These are phyloP conservation scores for Trinectes maculatus DNA, from an alignment of 2,113 vertebrate genomes.

Conservation along the genomic window DNA sequence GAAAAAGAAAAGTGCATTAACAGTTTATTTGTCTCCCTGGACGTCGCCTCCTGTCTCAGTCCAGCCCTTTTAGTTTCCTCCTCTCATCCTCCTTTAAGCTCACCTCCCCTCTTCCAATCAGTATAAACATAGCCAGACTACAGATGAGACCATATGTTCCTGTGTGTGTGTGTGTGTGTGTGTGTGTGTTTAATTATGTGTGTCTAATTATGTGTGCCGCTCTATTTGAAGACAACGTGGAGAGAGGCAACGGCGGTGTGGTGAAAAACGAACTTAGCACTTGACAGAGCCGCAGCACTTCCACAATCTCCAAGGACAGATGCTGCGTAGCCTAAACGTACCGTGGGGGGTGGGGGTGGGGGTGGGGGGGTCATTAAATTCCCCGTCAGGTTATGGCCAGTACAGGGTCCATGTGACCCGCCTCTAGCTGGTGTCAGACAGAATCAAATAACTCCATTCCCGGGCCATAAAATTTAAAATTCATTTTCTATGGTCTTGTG, in stretches of 20 bases:
- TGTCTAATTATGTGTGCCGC: slow-evolving; percentile 52
- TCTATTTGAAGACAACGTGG: slow-evolving; percentile 39
- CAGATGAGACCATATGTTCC: slow-evolving; percentile 64
- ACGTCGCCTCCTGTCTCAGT: slow-evolving; percentile 35
- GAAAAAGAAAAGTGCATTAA: slow-evolving; percentile 36
- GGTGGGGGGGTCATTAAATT: slow-evolving; percentile 10
- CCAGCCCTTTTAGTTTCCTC: slow-evolving; percentile 48
- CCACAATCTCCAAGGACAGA: slow-evolving; percentile 30
- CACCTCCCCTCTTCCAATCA: slow-evolving; percentile 51
- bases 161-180: background rate
- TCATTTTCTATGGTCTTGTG: background rate
- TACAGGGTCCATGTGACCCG: background rate
- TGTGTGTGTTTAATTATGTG: slow-evolving; percentile 57
- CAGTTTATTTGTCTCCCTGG: slow-evolving; percentile 55
- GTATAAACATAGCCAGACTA: slow-evolving; percentile 49
- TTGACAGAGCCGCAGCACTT: slow-evolving; percentile 46
- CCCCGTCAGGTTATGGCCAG: slow-evolving; percentile 3
- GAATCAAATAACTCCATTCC: background rate
- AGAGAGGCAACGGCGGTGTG: slow-evolving; percentile 34
- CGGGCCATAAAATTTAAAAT: background rate
- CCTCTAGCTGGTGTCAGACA: background rate
- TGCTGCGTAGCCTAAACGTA: slow-evolving; percentile 22
- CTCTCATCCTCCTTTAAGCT: slow-evolving; percentile 47
- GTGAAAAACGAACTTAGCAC: slow-evolving; percentile 51
- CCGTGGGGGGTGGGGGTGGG: too few relatives aligned